These are phyloP conservation scores for Amphimedon queenslandica DNA, from an alignment of 37 sponge, comb jelly and placozoan species.

Conservation along the genomic window DNA sequence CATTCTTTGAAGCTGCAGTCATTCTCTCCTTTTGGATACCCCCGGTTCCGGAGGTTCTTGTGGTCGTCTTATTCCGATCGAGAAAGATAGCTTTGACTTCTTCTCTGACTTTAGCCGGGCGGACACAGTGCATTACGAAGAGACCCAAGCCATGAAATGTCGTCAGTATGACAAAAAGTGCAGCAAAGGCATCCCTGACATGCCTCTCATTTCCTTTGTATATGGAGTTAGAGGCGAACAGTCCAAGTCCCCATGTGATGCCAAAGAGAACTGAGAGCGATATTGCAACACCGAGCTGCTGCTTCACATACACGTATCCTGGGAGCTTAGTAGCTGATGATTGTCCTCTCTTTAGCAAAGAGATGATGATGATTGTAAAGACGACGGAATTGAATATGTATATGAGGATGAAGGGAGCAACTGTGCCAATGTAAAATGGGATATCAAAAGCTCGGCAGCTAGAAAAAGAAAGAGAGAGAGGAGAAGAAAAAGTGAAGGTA, in stretches of 20 bases:
- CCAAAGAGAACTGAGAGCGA: no score
- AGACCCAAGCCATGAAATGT: conserved; percentile 22
- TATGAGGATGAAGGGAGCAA: neutral
- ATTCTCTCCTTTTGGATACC: no score
- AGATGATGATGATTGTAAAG: neutral
- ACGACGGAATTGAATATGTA: neutral
- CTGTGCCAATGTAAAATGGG: neutral
- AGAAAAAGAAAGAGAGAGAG: neutral
- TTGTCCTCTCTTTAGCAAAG: conserved; percentile 3
- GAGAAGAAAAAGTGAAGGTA: neutral
- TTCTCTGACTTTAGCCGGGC: conserved; percentile 19
- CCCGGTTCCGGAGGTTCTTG: no score
- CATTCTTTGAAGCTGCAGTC: no score
- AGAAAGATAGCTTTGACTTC: conserved; percentile 2
- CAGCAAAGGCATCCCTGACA: neutral
- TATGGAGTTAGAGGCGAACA: conserved; percentile 6
- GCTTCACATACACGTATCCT: neutral
- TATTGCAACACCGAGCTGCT: no score
- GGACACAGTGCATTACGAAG: conserved; percentile 23
- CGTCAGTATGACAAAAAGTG: conserved; percentile 22
- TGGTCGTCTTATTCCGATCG: no score
- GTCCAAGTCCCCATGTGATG: no score
- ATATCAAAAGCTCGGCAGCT: neutral
- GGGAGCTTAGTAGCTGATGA: conserved; percentile 1
- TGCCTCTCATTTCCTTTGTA: no score